These are phyloP conservation scores for Panopea generosa DNA, from an alignment of 2,888 invertebrate genomes.

Conservation along the genomic window DNA sequence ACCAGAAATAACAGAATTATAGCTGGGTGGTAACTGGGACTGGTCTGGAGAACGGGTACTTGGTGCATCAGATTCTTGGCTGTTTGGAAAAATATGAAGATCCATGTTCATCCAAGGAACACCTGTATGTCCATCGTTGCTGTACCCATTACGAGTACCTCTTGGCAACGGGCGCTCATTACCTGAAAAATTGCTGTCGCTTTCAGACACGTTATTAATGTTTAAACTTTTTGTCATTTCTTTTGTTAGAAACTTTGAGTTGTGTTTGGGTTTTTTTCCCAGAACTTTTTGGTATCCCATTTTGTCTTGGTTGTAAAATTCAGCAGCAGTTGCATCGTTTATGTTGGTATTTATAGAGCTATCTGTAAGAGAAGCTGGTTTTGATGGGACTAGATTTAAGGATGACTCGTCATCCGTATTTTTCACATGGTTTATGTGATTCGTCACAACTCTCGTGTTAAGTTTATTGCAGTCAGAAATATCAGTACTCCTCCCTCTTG, in stretches of 20 bases:
- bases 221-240: constrained; percentile 79
- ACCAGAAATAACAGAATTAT: constrained; percentile 43
- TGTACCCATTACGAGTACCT: constrained; percentile 65
- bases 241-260: constrained; percentile 79
- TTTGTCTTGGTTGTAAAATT: constrained; percentile 97
- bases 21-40: constrained; percentile 48
- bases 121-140: constrained; percentile 59
- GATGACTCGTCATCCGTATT: constrained; percentile 59
- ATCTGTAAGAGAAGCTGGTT: constrained; percentile 60
- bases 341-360: constrained; percentile 44
- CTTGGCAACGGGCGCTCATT: constrained; percentile 62
- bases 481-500: constrained; percentile 69
- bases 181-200: constrained; percentile 65
- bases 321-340: constrained; percentile 73
- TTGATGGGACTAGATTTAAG: constrained; percentile 78
- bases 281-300: constrained; percentile 97
- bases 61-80: constrained; percentile 48
- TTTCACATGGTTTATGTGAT: constrained; percentile 53
- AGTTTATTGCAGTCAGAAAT: constrained; percentile 47
- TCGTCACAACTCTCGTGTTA: constrained; percentile 48
- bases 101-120: constrained; percentile 77
- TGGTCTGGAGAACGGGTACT: constrained; percentile 40
- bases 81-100: constrained; percentile 75
- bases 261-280: constrained; percentile 87
- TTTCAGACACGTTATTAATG: constrained; percentile 72